A percentile compares a stretch with the other conserved stretches of the same genome.
Conservation (phyloP, 2,888 invertebrate genomes). For the Furcula furcula region DNA sequence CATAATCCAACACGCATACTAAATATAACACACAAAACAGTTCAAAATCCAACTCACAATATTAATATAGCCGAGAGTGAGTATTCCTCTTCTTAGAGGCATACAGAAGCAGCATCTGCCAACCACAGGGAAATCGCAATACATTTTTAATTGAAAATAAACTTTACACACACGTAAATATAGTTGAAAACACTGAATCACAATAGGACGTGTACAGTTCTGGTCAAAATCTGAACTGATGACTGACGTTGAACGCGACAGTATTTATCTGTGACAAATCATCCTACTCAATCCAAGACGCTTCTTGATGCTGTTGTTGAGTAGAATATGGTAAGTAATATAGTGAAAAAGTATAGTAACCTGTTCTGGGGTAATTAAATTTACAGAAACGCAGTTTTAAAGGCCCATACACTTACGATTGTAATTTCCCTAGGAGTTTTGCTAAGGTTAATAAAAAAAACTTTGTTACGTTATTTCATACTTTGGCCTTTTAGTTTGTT, state of each 20-base stretch:
- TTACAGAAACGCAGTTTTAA: too few species aligned
- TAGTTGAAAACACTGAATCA: too few species aligned
- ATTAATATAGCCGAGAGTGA: constrained; percentile 58
- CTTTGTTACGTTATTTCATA: too few species aligned
- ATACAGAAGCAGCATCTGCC: constrained; percentile 65
- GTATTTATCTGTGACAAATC: constrained; percentile 20
- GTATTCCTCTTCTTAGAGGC: constrained; percentile 56
- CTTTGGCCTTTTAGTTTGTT: too few species aligned
- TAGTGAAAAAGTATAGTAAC: too few species aligned
- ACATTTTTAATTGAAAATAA: constrained; percentile 39
- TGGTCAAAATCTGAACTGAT: neutral
- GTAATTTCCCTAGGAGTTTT: too few species aligned
- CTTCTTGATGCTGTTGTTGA: neutral
- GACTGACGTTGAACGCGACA: neutral
- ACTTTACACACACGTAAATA: constrained; percentile 2
- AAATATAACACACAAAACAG: too few species aligned
- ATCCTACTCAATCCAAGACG: neutral
- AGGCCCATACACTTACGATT: too few species aligned
- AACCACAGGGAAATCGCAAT: constrained; percentile 52
- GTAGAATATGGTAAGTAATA: neutral
- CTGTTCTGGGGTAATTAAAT: too few species aligned
- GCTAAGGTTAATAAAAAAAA: too few species aligned
- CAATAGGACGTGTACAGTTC: too few species aligned
- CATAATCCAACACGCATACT: too few species aligned
- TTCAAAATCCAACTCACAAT: constrained; percentile 50